Evolutionary conservation across 1,140 invertebrate genomes (phyloP).

Genomic region (Carposina sasakii): DNA sequence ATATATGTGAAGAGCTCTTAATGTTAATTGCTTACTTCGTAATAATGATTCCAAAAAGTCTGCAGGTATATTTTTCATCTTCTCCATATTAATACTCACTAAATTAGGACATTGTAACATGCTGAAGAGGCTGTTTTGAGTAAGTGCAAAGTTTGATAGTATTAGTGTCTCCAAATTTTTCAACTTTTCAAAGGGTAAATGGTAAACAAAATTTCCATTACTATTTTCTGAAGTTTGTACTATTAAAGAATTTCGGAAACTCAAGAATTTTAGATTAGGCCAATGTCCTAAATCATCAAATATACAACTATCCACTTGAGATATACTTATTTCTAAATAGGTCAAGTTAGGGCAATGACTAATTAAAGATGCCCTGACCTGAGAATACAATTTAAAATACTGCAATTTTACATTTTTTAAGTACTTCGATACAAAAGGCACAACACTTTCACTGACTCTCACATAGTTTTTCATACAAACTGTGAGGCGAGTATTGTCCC

Average conservation of each 20-base stretch:
- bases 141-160: constrained; percentile 68
- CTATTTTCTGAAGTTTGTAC: constrained; percentile 56
- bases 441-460: constrained; percentile 64
- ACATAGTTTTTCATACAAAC: constrained; percentile 72
- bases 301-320: constrained; percentile 68
- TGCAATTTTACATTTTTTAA: constrained; percentile 71
- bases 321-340: constrained; percentile 72
- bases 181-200: constrained; percentile 66
- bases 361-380: constrained; percentile 66
- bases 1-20: constrained; percentile 65
- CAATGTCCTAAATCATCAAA: constrained; percentile 67
- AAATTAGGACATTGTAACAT: constrained; percentile 67
- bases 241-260: constrained; percentile 69
- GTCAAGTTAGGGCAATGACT: constrained; percentile 69
- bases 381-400: constrained; percentile 71
- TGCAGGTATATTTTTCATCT: constrained; percentile 71
- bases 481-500: constrained; percentile 67
- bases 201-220: constrained; percentile 67
- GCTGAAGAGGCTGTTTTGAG: constrained; percentile 59
- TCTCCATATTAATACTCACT: constrained; percentile 70
- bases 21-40: constrained; percentile 52
- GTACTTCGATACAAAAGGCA: constrained; percentile 67
- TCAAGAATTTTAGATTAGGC: constrained; percentile 69
- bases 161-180: constrained; percentile 63
- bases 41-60: constrained; percentile 66